Base-by-base conservation (phyloP, 2,797 vertebrate genomes). In the Pachyuromys duprasi region DNA sequence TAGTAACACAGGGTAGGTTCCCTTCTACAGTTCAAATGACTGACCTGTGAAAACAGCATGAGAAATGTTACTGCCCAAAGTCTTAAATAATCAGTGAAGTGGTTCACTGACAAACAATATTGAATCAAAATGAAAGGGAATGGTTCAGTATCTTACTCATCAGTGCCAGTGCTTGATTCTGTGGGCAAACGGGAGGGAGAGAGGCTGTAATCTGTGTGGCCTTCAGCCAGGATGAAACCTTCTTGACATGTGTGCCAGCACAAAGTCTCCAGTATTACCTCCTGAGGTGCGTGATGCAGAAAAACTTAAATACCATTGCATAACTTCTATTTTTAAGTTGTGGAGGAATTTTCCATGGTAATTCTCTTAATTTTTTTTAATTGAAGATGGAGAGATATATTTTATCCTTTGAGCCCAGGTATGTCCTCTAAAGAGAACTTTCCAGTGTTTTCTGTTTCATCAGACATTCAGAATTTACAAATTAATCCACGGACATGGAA, bases 271-370 rank as follows among this genome's bases (percentile, higher is more conserved):
- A 72, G 75, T 95, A 53, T 55, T 82, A 28, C 69, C 94, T 93
- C 95, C 74, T 95, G 78, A 93, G 69, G 91, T 84, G 14, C 72
- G 49, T 70, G 86, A 93, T 89, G 57, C 36, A 93, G 24, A 42
- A 22, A 87, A 28, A 45, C 94, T 91, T 36, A 94, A 88, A 92
- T 91, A 60, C 65, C 39, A 93, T 87, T 70, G 76, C 57, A 93
- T 62, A 92, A 95, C 91, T 90, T 96, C 86, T 95, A 5, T 83
- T 97, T 97, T 94, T 91, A 92, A 96, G 42, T 24, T 89, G 33
- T 95, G 63, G 33, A 72, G 24, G n/a, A 60, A 83, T 79, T 95
- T 91, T 92, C 11, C 89, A 26, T 91, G 89, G 14, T 90, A 69
- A 18, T 86, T 95, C 93, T 81, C 60, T 95, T 91, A 5, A 89